Conservation (phyloP, 2,888 invertebrate species). For the Sialis fuliginosa region DNA sequence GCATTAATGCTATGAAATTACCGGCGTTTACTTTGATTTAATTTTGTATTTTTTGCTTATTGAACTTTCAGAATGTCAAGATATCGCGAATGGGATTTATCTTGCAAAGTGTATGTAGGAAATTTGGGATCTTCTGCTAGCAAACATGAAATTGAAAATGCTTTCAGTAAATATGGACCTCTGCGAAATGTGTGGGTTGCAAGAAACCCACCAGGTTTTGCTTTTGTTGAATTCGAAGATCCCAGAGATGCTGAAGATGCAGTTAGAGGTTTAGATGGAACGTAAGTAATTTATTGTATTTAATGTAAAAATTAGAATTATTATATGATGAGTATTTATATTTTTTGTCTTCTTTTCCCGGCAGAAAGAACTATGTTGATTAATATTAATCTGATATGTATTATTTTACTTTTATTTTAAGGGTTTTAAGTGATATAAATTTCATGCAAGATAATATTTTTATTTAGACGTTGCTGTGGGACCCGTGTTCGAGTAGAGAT, state of each 20-base stretch:
- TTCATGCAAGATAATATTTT: no score
- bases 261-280: conserved; percentile 65
- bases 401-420: no score
- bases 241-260: conserved; percentile 77
- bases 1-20: no score
- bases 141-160: conserved; percentile 74
- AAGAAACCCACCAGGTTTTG: conserved; percentile 81
- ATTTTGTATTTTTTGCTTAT: no score
- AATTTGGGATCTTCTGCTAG: conserved; percentile 82
- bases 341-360: no score
- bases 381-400: no score
- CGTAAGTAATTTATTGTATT: conserved; percentile 34
- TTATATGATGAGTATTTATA: no score
- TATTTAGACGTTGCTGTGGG: conserved; percentile 65
- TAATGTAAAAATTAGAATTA: not conserved
- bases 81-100: conserved; percentile 65
- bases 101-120: conserved; percentile 86
- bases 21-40: no score
- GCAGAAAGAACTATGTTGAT: no score
- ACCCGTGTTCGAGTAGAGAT: conserved; percentile 82
- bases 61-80: conserved; percentile 41
- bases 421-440: no score
- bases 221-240: conserved; percentile 81
- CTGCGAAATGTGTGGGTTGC: conserved; percentile 89
- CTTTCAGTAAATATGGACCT: conserved; percentile 76